Evolutionary conservation across 2,888 invertebrate genomes (phyloP), one percentile per base, ranked within the genome.

Genomic region (Hyalella azteca): DNA sequence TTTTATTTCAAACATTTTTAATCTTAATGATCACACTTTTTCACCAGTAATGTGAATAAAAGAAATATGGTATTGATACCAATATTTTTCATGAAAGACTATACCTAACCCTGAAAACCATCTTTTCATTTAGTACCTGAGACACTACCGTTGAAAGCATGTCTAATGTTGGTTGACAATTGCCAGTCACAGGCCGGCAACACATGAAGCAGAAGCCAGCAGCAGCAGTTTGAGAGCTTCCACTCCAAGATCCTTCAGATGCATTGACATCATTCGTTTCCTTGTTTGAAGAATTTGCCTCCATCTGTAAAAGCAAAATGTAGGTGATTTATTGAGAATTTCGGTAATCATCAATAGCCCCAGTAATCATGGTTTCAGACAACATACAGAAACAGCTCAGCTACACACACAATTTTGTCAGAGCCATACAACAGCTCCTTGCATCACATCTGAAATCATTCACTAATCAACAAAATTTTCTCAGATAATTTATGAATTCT

Each of bases 81-180:
- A 19, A 15, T 1, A 45, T 15, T 19, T 15, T 45, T 45, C 1
- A 1, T 45, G 45, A 15, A 11, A 45, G 19, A 45, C 13, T 45
- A 2, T 45, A 22, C 1, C 3, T 26, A 54, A 22, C 26, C 7
- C 4, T 22, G 13, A 19, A 13, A 4, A 54, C 26, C 19, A 26
- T 3, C 5, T 26, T 4, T 22, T 9, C 3, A 54, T 26, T 11
- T 9, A 54, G 29, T 54, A 82, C 82, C 78, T 82, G 80, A 32
- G 82, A 80, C 73, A 82, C 45, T 13, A 80, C 82, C 19, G 82
- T 82, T 4, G 59, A 54, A 13, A 82, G 76, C 32, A 78, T 78
- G 29, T 82, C 82, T 66, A 82, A 26, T n/a, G 75, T 75, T 26
- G 45, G 75, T 39, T 75, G 75, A 75, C 26, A 40, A n/a, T 29